Evolutionary conservation across 2,888 invertebrate species (phyloP).

Genomic region (Aphrophora alni): DNA sequence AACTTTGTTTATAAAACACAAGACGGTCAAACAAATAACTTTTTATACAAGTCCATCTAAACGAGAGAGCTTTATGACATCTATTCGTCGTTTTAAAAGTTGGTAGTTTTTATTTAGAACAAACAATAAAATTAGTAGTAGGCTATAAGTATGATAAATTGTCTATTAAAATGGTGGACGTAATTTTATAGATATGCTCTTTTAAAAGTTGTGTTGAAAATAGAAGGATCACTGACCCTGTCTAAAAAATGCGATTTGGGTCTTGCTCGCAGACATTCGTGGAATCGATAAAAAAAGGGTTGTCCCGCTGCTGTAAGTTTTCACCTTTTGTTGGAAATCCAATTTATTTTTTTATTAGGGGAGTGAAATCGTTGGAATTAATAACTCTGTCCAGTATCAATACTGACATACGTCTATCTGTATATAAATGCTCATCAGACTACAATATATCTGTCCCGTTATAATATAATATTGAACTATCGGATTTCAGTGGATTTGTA

Average conservation of each 20-base stretch:
- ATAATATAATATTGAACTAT: not conserved
- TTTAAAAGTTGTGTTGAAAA: not conserved
- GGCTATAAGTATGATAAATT: too few species aligned
- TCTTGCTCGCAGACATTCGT: slow-evolving; percentile 17
- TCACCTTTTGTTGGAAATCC: not conserved
- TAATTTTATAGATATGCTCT: too few species aligned
- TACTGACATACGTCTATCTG: not conserved
- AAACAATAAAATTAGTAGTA: too few species aligned
- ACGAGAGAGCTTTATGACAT: too few species aligned
- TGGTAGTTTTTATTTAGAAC: too few species aligned
- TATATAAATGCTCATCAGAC: not conserved
- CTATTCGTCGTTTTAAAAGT: too few species aligned
- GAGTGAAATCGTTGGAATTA: not conserved
- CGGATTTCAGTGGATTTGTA: not conserved
- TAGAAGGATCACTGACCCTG: not conserved
- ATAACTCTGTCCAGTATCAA: not conserved
- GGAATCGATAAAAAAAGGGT: slow-evolving; percentile 36
- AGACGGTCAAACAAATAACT: too few species aligned
- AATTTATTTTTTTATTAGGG: not conserved
- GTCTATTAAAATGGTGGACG: too few species aligned
- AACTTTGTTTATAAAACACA: too few species aligned
- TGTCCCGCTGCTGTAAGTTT: not conserved
- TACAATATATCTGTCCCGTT: not conserved
- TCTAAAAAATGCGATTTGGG: not conserved
- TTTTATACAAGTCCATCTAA: too few species aligned